Evolutionary conservation across 2,888 invertebrate genomes (phyloP).

Genomic region (Parnassius mnemosyne): DNA sequence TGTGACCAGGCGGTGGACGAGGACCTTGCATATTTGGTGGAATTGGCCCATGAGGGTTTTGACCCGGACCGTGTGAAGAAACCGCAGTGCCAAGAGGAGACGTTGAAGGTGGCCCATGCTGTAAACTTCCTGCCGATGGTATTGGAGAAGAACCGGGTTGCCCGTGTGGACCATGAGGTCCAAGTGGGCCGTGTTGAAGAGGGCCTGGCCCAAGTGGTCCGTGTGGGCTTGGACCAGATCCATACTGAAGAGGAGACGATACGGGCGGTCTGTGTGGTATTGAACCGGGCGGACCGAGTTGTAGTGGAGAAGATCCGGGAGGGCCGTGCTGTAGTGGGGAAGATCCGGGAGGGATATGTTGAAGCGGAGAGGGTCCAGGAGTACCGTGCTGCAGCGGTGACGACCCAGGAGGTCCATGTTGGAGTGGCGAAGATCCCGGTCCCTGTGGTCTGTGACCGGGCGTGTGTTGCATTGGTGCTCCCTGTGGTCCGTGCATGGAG

Average conservation of each 20-base stretch:
- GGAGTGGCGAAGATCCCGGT: conserved; percentile 12
- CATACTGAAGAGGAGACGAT: conserved; percentile 20
- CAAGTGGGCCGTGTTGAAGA: conserved; percentile 16
- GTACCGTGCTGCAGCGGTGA: conserved; percentile 18
- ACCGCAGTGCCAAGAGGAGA: conserved; percentile 18
- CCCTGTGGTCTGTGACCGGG: conserved; percentile 23
- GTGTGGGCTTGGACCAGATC: conserved; percentile 18
- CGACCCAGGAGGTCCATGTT: conserved; percentile 8
- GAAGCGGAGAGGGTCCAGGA: conserved; percentile 33
- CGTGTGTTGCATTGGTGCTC: conserved; percentile 26
- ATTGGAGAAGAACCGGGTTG: conserved; percentile 29
- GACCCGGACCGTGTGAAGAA: conserved; percentile 13
- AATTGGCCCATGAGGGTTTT: conserved; percentile 9
- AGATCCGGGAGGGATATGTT: conserved; percentile 31
- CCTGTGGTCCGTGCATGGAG: conserved; percentile 18
- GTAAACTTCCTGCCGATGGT: conserved; percentile 25
- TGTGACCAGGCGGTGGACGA: conserved; percentile 11
- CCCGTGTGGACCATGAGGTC: conserved; percentile 26
- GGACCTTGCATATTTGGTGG: conserved; percentile 20
- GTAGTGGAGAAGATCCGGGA: conserved; percentile 14
- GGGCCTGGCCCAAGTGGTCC: conserved; percentile 22
- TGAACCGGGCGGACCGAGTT: conserved; percentile 27
- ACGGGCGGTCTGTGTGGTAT: conserved; percentile 20
- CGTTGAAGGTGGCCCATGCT: conserved; percentile 31
- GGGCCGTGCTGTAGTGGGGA: conserved; percentile 32